Base-by-base conservation (phyloP, 2,888 invertebrate species). In the Phengaris arion region DNA sequence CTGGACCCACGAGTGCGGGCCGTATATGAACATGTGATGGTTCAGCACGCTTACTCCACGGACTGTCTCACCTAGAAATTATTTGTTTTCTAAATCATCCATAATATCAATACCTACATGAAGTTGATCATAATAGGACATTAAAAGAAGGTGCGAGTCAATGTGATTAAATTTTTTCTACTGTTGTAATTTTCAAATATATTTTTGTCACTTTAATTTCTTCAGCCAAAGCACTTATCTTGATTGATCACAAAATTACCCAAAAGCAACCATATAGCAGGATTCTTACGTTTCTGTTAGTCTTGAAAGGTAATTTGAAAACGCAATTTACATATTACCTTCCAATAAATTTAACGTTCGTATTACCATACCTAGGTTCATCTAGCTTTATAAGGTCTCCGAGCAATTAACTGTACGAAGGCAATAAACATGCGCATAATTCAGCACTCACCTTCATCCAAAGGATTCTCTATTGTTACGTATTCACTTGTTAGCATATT, bases 401-500 rank as follows among this genome's bases (percentile, higher is more conserved):
- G 35, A 64, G 64, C 64, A 64, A 64, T 64, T 64, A 64, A 64
- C 64, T 45, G 64, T 59, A 22, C 64, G 64, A 64, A 64, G 64
- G 45, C 64, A 64, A 64, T 64, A 64, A 64, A 64, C 64, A 64
- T 64, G 64, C 64, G 64, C 64, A 64, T 64, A 64, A 64, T 64
- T 64, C 35, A 64, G 64, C 35, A 74, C 74, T 78, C 82, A 85
- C 94, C 94, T 82, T 96, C 96, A 12, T 96, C 94, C 22, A 98
- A 93, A 0, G 98, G 98, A 85, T 98, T 98, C 68, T 97, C 96
- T 75, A 99, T 96, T 0, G 97, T 95, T 12, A 97, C 95, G 83
- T 97, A 98, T 89, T 99, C 99, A 84, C 98, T 99, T 3, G 99
- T 98, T 76, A 99, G 94, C 94, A 98, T 97, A 84, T 98, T 98